phyloP scores from a whole-genome alignment of 2,888 invertebrate genomes.

The Tubiluchus corallicola region DNA sequence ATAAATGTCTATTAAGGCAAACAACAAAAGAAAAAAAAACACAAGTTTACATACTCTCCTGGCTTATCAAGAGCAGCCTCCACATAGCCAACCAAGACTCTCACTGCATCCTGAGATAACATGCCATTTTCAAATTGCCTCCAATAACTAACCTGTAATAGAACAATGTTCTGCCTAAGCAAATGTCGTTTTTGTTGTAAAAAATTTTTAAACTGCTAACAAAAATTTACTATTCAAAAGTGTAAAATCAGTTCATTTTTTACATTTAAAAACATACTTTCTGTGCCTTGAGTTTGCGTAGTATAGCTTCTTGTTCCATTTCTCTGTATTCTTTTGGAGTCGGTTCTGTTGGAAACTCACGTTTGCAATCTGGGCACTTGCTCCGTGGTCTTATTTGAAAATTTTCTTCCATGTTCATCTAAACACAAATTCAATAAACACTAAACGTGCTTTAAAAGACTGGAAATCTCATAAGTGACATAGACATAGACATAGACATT shows the following conservation, averaged over 20 bases:
- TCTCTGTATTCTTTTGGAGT: conserved; percentile 39
- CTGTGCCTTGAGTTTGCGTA: conserved; percentile 40
- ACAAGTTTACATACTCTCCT: conserved; percentile 18
- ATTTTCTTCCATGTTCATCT: not conserved
- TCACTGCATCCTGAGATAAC: conserved; percentile 39
- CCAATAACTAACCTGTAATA: conserved; percentile 38
- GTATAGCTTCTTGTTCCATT: conserved; percentile 39
- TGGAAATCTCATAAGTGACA: too few species aligned
- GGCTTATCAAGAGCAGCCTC: conserved; percentile 22
- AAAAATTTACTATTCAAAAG: too few species aligned
- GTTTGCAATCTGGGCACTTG: conserved; percentile 38
- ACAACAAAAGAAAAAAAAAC: too few species aligned
- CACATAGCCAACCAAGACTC: conserved; percentile 34
- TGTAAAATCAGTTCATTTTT: too few species aligned
- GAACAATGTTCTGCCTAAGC: too few species aligned
- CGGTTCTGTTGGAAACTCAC: conserved; percentile 38
- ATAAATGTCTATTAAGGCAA: too few species aligned
- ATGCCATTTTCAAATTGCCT: conserved; percentile 43
- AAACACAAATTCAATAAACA: too few species aligned
- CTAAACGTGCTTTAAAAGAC: too few species aligned
- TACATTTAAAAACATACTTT: too few species aligned
- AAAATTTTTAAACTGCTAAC: too few species aligned
- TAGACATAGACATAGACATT: too few species aligned
- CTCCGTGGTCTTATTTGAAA: conserved; percentile 9
- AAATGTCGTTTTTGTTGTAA: too few species aligned